Base-by-base conservation (phyloP, 2,888 invertebrate species). In the Kryphioiulus occultus region DNA sequence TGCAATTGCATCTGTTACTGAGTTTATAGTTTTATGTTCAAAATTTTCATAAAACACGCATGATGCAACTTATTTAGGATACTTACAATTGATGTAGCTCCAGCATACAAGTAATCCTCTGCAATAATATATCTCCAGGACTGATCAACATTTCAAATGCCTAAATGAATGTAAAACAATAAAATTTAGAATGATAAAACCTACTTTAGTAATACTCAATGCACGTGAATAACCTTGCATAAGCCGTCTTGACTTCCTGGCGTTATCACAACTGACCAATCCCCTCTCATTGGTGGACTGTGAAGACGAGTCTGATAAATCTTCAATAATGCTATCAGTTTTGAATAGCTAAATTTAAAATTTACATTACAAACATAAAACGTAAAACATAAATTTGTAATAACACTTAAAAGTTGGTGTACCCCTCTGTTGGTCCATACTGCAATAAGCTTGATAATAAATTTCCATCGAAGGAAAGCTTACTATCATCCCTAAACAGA, bases 211-310 rank as follows among this genome's bases (percentile, higher is more conserved):
- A n/a, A 68, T 26, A 0, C n/a, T 68, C n/a, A 26, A 53, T 19
- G n/a, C n/a, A 53, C 12, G 53, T n/a, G n/a, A 53, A 19, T 85
- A 59, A 92, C 92, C 92, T 95, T 95, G 92, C 95, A 95, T 88
- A 96, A 94, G 9, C 95, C 96, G 91, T 96, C 96, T 91, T 96
- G 96, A 35, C 95, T 94, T 2, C 96, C 96, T 89, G 94, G 94
- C 5, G 95, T 95, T 39, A 96, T 93, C 59, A 95, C 91, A 0
- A 96, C 91, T 17, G 92, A 91, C 12, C 89, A 68, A 9, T 88
- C 89, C 3, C 93, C 92, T 93, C 94, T 93, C 7, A 93, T 91
- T 0, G 95, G 95, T 0, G 95, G 95, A 0, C 94, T 93, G 91
- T 96, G 96, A 17, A 94, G 91, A 85, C 93, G 92, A 85, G 93